Conservation (phyloP, 2,888 invertebrate species). For the Cybosia mesomella region DNA sequence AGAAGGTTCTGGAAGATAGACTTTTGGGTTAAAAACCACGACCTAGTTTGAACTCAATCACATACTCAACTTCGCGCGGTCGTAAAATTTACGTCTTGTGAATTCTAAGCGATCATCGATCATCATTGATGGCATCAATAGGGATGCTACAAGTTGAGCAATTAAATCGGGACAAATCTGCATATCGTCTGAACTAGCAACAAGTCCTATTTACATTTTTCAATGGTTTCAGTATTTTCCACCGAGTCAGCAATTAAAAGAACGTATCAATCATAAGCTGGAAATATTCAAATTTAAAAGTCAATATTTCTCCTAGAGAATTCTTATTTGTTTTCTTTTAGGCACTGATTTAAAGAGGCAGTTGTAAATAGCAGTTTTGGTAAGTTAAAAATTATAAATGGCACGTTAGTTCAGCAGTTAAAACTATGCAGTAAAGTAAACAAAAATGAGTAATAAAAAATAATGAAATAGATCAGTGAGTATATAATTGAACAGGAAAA, state of each 20-base stretch:
- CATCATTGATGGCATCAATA: conserved; percentile 22
- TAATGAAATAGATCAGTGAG: no score
- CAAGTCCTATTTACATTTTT: not conserved
- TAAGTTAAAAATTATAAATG: no score
- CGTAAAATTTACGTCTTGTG: conserved; percentile 46
- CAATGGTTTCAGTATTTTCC: not conserved
- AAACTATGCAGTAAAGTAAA: no score
- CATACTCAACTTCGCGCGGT: conserved; percentile 15
- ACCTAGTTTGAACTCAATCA: conserved; percentile 13
- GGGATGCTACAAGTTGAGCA: conserved; percentile 6
- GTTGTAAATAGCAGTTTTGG: no score
- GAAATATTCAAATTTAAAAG: not conserved
- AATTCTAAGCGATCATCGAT: conserved; percentile 29
- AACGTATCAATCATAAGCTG: not conserved
- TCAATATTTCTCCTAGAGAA: no score
- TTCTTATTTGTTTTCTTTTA: no score
- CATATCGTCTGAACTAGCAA: not conserved
- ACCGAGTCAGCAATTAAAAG: not conserved
- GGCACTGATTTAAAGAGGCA: no score
- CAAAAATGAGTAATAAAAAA: no score
- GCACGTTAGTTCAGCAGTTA: no score
- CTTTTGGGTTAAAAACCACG: conserved; percentile 5
- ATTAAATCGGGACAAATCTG: conserved; percentile 8
- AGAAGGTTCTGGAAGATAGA: not conserved
- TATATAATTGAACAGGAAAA: no score